These are phyloP conservation scores for Amniataba percoides DNA, from an alignment of 2,797 vertebrate species.

Conservation along the genomic window DNA sequence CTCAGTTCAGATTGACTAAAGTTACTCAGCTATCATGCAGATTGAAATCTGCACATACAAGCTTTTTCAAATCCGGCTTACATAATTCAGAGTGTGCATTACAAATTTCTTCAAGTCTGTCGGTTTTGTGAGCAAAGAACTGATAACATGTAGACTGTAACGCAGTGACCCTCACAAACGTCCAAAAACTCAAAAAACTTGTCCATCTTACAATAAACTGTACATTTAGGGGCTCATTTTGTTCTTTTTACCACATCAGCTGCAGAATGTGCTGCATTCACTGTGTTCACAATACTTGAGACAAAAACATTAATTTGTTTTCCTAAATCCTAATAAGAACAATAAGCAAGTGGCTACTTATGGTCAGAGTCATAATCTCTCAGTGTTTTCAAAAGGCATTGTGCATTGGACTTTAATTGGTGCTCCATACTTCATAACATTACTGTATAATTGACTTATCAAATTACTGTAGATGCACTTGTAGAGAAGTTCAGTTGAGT, in stretches of 20 bases:
- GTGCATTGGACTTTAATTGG: background rate
- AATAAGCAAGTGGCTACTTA: slow-evolving; percentile 12
- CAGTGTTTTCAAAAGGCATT: background rate
- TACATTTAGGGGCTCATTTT: background rate
- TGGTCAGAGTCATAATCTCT: background rate
- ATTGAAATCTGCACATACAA: background rate
- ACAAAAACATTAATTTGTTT: background rate
- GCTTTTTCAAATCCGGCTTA: background rate
- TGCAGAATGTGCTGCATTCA: background rate
- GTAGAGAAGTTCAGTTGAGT: background rate
- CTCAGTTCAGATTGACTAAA: background rate
- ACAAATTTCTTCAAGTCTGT: background rate
- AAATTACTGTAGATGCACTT: background rate
- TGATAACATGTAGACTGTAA: background rate
- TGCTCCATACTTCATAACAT: background rate
- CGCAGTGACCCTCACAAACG: background rate
- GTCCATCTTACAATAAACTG: background rate
- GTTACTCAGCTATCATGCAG: background rate
- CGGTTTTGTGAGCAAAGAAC: background rate
- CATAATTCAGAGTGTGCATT: background rate
- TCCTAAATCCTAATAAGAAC: slow-evolving; percentile 5
- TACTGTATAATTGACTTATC: background rate
- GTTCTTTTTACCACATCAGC: background rate
- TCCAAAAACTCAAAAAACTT: background rate
- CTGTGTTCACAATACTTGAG: background rate